A percentile compares a stretch with the other conserved stretches of the same genome.
Conservation (phyloP, 1,140 invertebrate species). For the Xylocopa sonorina region DNA sequence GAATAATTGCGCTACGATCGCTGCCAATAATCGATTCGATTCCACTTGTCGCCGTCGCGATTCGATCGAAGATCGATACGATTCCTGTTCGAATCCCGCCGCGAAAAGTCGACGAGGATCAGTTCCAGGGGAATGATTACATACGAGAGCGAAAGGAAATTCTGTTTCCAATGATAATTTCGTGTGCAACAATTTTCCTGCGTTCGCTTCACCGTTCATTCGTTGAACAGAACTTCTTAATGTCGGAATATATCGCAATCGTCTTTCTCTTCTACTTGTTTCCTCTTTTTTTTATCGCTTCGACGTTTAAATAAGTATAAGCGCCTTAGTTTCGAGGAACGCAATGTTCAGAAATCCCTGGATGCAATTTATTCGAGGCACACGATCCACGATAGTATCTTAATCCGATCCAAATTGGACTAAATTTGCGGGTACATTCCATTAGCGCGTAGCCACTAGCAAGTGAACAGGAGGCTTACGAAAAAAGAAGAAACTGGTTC, state of each 20-base stretch:
- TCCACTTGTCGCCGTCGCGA: neutral
- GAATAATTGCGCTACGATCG: conserved; percentile 23
- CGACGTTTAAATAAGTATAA: neutral
- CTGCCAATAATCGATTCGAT: conserved; percentile 31
- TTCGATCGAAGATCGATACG: neutral
- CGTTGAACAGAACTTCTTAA: neutral
- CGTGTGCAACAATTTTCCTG: neutral
- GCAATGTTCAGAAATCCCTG: conserved; percentile 5
- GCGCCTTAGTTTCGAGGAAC: neutral
- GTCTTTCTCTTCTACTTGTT: neutral
- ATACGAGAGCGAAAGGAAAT: neutral
- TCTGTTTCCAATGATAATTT: neutral
- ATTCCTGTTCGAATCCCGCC: neutral
- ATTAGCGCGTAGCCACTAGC: conserved; percentile 53
- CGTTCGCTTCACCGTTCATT: neutral
- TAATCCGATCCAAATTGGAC: conserved; percentile 61
- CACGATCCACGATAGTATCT: conserved; percentile 43
- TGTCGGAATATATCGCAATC: neutral
- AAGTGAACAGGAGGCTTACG: conserved; percentile 33
- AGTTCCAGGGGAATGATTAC: neutral
- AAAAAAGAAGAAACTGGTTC: conserved; percentile 15
- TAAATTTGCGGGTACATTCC: conserved; percentile 61
- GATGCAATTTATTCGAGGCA: neutral
- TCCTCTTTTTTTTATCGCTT: neutral
- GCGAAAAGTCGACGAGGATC: neutral